A percentile compares a stretch with the other conserved stretches of the same genome.
phyloP scores from a whole-genome alignment of 2,113 vertebrate species.

The Turnix velox region DNA sequence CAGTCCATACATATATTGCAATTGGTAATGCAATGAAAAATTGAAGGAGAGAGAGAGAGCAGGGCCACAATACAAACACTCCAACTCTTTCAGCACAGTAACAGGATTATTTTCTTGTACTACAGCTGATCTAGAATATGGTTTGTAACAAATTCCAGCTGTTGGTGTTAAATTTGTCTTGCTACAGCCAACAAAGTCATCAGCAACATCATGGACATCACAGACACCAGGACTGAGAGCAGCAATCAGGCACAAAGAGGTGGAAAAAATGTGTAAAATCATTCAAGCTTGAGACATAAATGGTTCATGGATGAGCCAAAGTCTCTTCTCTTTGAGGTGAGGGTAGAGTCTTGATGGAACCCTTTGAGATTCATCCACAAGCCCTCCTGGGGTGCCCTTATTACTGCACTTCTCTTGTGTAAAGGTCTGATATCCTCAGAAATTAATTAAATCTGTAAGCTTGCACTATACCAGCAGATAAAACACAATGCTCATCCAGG shows the following conservation, averaged over 20 bases:
- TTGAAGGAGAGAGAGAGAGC: background rate
- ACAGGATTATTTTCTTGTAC: background rate
- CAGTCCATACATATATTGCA: background rate
- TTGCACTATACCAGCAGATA: background rate
- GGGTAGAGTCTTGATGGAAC: background rate
- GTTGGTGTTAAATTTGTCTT: background rate
- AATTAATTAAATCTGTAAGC: background rate
- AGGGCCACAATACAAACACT: background rate
- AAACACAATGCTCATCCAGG: background rate
- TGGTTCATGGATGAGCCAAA: background rate
- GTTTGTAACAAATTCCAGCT: background rate
- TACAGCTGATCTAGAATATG: background rate
- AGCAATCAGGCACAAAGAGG: background rate
- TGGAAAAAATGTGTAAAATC: background rate
- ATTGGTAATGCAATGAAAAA: background rate
- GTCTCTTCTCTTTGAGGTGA: background rate
- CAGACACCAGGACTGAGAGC: background rate
- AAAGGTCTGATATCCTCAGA: background rate
- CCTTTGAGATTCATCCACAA: background rate
- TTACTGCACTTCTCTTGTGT: background rate
- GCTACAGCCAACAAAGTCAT: background rate
- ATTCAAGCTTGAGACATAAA: background rate
- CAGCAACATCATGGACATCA: background rate
- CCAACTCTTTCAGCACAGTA: background rate
- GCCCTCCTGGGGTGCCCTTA: background rate